These are phyloP conservation scores for Calcarius lapponicus DNA, from an alignment of 2,797 vertebrate genomes.

Conservation along the genomic window DNA sequence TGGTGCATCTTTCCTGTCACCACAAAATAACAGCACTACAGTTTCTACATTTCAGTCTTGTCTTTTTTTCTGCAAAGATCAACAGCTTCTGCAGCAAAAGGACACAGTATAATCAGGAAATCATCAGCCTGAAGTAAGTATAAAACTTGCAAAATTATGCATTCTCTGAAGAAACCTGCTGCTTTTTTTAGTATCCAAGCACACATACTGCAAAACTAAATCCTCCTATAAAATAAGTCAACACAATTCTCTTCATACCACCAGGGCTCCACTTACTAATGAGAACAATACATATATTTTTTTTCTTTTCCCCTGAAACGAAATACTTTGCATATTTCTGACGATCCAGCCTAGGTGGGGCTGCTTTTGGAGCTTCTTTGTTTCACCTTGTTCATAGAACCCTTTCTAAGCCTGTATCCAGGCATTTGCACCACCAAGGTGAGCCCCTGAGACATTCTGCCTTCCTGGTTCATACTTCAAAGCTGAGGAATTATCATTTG, in stretches of 20 bases:
- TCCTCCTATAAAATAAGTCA: not conserved
- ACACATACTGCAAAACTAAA: not conserved
- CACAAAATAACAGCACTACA: not conserved
- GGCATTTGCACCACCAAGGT: not conserved
- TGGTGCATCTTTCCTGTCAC: constrained; percentile 33
- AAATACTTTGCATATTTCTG: not conserved
- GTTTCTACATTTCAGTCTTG: not conserved
- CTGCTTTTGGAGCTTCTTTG: not conserved
- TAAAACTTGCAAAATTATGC: constrained; percentile 30
- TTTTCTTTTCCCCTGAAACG: not conserved
- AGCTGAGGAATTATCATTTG: not conserved
- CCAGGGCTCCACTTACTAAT: not conserved
- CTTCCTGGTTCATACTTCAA: not conserved
- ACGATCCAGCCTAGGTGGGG: not conserved
- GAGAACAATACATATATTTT: not conserved
- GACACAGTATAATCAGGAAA: constrained; percentile 41
- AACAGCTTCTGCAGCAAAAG: constrained; percentile 40
- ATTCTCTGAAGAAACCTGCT: not conserved
- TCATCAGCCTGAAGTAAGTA: constrained; percentile 21
- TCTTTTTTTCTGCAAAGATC: not conserved
- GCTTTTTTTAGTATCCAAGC: not conserved
- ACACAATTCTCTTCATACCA: not conserved
- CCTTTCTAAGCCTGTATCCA: not conserved
- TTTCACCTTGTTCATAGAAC: not conserved
- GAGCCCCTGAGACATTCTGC: not conserved